Percentiles rank a stretch among this genome's conserved stretches.
Evolutionary conservation across 2,888 invertebrate genomes (phyloP).

Genomic region (Argyresthia albistria): DNA sequence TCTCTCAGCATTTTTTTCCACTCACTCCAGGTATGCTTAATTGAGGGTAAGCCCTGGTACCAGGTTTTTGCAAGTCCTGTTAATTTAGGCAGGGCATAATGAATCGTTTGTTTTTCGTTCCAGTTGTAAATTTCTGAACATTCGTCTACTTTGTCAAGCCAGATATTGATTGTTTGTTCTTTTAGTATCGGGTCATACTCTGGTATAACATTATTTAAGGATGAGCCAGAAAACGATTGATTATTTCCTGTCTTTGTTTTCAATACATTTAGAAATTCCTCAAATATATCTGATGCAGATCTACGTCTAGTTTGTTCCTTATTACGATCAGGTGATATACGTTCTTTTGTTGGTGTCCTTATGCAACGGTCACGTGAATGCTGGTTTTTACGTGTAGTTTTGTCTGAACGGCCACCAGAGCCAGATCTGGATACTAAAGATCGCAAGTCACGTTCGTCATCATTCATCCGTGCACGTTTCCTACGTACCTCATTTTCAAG

Average conservation of each 20-base stretch:
- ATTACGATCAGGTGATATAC: background rate
- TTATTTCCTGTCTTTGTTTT: constrained; percentile 3
- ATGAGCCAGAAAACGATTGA: constrained; percentile 8
- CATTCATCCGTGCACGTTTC: background rate
- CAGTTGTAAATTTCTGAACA: constrained; percentile 14
- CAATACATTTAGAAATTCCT: background rate
- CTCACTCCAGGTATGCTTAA: constrained; percentile 13
- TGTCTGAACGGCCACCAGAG: too few relatives aligned
- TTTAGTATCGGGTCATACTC: constrained; percentile 11
- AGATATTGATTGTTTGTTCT: constrained; percentile 9
- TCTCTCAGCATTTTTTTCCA: constrained; percentile 14
- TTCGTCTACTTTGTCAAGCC: constrained; percentile 13
- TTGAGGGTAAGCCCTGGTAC: too few relatives aligned
- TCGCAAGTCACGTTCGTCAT: background rate
- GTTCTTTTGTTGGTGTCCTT: background rate
- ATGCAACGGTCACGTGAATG: background rate
- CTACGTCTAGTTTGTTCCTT: background rate
- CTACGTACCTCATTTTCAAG: background rate
- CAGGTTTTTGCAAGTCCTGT: constrained; percentile 11
- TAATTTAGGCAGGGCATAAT: constrained; percentile 16
- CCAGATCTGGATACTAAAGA: background rate
- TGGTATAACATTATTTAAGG: constrained; percentile 8
- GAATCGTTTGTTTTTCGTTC: constrained; percentile 14
- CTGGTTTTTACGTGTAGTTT: too few relatives aligned
- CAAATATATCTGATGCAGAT: background rate